Base-by-base conservation (phyloP, 2,797 vertebrate species). In the Menidia menidia region DNA sequence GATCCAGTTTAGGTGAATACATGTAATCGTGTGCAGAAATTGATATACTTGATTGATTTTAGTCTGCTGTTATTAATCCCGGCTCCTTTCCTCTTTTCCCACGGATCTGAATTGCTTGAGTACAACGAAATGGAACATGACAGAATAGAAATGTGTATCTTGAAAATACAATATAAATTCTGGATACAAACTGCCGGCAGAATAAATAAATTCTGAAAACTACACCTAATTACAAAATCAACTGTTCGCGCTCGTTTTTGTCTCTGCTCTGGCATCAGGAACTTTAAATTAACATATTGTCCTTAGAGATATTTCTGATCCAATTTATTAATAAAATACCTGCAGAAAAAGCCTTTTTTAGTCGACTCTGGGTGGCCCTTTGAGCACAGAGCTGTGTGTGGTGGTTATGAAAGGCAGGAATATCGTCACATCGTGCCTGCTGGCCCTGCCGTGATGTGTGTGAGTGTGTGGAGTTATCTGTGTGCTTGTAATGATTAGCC, bases 401-500 rank as follows among this genome's bases (percentile, higher is more conserved):
- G 72, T 84, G 73, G 57, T 79, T 75, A 83, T 81, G 75, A 81
- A 87, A 89, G 64, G 66, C 71, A 3, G 63, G 57, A 56, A 58
- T 65, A 6, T 72, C 73, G 54, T 71, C 73, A 55, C 77, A 50
- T 61, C n/a, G 61, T 79, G 78, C 80, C 76, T 78, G 81, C 19
- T 13, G 70, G 60, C 71, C 69, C 74, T 25, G 25, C 2, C 25
- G 25, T 25, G 56, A 68, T 83, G 81, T 81, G 80, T 82, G 80
- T 72, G 57, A 76, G 74, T 74, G 83, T 86, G 86, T 87, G 79
- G 69, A 88, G 90, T 93, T 94, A 93, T 94, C 92, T 92, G 55
- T 80, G 73, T 67, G 75, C 80, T 82, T 89, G 82, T 89, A 93
- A 91, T 93, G 85, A 92, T 93, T 93, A 92, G 80, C 90, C 56